Percentiles rank a stretch among this genome's conserved stretches.
phyloP scores from a whole-genome alignment of 2,113 vertebrate species.

The Herpailurus yagouaroundi region DNA sequence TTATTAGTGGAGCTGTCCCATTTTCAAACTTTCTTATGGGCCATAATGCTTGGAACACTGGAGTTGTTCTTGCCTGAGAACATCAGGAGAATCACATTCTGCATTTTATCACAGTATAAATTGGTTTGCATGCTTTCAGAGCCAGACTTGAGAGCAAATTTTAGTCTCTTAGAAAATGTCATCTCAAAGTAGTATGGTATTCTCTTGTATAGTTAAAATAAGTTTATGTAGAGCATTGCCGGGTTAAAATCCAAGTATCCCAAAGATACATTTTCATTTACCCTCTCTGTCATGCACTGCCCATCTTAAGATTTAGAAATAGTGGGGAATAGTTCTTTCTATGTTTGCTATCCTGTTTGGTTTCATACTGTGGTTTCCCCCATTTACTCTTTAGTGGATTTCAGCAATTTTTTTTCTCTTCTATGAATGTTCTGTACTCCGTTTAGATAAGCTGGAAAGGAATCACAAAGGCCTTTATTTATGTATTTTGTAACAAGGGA shows the following conservation, averaged over 20 bases:
- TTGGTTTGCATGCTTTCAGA: not conserved
- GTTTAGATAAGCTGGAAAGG: not conserved
- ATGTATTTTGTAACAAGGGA: not conserved
- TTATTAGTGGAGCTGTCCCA: not conserved
- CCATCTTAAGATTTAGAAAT: not conserved
- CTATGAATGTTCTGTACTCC: not conserved
- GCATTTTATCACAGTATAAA: not conserved
- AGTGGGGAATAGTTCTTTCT: not conserved
- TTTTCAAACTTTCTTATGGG: not conserved
- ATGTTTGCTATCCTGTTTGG: not conserved
- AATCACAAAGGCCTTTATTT: not conserved
- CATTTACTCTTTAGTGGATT: not conserved
- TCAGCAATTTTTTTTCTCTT: not conserved
- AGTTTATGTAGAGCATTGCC: not conserved
- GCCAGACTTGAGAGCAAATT: not conserved
- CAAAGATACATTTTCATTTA: not conserved
- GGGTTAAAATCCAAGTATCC: not conserved
- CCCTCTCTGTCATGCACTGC: not conserved
- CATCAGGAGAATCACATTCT: not conserved
- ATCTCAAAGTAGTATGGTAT: not conserved
- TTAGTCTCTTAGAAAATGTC: not conserved
- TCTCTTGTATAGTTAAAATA: constrained; percentile 23
- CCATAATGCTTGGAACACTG: not conserved
- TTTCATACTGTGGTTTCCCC: not conserved
- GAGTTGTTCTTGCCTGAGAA: not conserved